Base-by-base conservation (phyloP, 2,888 invertebrate genomes). In the Megalurothrips usitatus region DNA sequence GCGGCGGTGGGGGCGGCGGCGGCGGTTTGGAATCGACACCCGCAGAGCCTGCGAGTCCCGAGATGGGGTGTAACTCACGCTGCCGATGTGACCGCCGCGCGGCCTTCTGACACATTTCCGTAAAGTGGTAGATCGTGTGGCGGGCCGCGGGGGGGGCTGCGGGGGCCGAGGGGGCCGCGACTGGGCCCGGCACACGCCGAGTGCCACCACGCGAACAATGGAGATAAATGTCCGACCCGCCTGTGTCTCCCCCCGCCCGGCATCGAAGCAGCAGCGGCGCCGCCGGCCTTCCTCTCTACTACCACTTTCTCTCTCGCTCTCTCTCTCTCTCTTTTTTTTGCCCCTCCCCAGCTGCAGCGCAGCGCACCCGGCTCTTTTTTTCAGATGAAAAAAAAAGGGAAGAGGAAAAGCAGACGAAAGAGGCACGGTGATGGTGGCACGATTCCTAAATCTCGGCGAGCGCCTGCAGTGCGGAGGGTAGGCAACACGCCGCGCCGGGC, bases 111-210 rank as follows among this genome's bases (percentile, higher is more conserved):
- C 68, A 75, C 68, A 75, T 75, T 75, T 75, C 68, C 68, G 68
- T 26, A 75, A 75, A 75, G 68, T 75, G 68, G 68, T 75, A 75
- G 68, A 75, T 75, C 68, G 68, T 75, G 68, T 26, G 58, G 58
- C 58, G 19, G 58, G 3, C 34, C 6, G 34, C 34, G 34, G 34
- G 34, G 34, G 34, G 19, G 58, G 3, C 34, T 43, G 34, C 34
- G 34, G 34, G 34, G 34, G 34, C 34, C 34, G 34, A n/a, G n/a
- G n/a, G n/a, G n/a, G n/a, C n/a, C n/a, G n/a, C n/a, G 34, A 2
- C 34, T 43, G 34, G 34, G 34, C 34, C 6, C 34, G 34, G 34
- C 34, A 43, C 34, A 43, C 34, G 34, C 34, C 34, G 34, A 43
- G 34, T 43, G 34, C 34, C 34, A 6, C 34, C 34, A 43, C 58